Base-by-base conservation (phyloP, 2,797 vertebrate species). In the Hoplostethus atlanticus region DNA sequence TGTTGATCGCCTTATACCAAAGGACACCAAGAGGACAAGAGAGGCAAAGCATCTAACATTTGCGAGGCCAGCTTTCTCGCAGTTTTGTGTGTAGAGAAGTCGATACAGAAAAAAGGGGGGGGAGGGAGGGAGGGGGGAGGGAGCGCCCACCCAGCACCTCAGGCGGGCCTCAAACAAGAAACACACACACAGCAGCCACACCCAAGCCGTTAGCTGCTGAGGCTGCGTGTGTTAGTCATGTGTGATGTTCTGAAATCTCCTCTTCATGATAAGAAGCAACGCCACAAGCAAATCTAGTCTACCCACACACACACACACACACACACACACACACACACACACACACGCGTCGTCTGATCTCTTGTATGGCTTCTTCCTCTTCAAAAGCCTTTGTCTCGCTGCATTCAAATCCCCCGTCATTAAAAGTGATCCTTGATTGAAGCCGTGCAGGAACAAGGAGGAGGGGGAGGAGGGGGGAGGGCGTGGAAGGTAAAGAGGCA, bases 391-490 rank as follows among this genome's bases (percentile, higher is more conserved):
- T 56, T 54, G 55, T 67, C 57, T 55, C 9, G 13, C 50, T 6
- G 48, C 4, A 28, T 79, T 79, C 62, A 81, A 52, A 68, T 21
- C 21, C 76, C 21, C 55, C 7, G 44, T 83, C 82, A 85, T 86
- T 84, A 78, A 82, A 85, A 79, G 66, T 73, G 74, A 84, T 80
- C 58, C 61, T 58, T 76, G 42, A 84, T 52, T 47, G 69, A 84
- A 72, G 62, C 60, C 25, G 58, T 56, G n/a, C 42, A 63, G 73
- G 64, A 73, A 67, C 21, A 47, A 53, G 42, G 65, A 68, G 71
- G 63, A 64, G 52, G 52, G 15, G 55, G 36, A 31, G 8, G 31
- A n/a, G 12, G 13, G 5, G 5, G 12, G 16, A 5, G 21, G 21
- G 21, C 21, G 10, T 40, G 54, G 47, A 57, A 47, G 48, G 68